phyloP scores from a whole-genome alignment of 2,888 invertebrate genomes.

The Scaptomyza cyrtandrae region DNA sequence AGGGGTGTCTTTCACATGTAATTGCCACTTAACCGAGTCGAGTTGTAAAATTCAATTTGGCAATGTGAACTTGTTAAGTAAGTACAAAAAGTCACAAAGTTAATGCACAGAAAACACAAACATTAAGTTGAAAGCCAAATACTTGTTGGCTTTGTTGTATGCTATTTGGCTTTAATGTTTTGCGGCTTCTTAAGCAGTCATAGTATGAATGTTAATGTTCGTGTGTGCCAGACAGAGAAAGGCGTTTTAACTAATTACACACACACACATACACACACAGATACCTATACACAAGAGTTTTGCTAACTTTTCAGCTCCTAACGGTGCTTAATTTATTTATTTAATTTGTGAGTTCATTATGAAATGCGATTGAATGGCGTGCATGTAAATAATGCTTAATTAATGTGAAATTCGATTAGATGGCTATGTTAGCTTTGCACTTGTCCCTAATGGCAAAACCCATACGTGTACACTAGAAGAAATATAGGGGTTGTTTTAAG shows the following conservation, averaged over 20 bases:
- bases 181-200: neutral
- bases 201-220: constrained; percentile 26
- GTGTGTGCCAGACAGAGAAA: neutral
- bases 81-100: constrained; percentile 14
- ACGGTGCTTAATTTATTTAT: constrained; percentile 35
- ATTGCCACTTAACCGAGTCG: constrained; percentile 61
- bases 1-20: constrained; percentile 20
- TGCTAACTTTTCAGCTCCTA: constrained; percentile 24
- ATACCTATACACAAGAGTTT: neutral
- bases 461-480: constrained; percentile 5
- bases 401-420: constrained; percentile 72
- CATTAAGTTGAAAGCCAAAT: constrained; percentile 24
- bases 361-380: constrained; percentile 27
- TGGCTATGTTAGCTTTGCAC: constrained; percentile 51
- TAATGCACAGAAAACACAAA: neutral
- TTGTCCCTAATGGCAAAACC: constrained; percentile 23
- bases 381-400: constrained; percentile 70
- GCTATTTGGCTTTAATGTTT: constrained; percentile 13
- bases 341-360: constrained; percentile 45
- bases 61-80: neutral
- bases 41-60: constrained; percentile 40
- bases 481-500: no score
- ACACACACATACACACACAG: constrained; percentile 2
- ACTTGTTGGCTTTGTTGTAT: constrained; percentile 15
- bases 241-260: constrained; percentile 46